Evolutionary conservation across 2,888 invertebrate species (phyloP).

Genomic region (Macrosiphum euphorbiae): DNA sequence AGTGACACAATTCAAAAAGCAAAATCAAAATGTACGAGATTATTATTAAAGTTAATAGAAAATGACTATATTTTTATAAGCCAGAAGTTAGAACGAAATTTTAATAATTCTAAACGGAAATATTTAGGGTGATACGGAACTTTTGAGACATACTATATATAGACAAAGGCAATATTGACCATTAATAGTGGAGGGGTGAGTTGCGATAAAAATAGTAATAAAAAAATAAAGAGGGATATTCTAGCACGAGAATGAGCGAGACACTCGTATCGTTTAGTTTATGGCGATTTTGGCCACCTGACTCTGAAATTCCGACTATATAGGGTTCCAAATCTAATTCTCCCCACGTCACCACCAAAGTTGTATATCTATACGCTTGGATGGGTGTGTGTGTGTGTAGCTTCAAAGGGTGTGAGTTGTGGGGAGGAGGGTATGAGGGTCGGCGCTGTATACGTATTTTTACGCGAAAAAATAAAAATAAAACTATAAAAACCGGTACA

Average conservation of each 20-base stretch:
- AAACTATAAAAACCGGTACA: conserved; percentile 62
- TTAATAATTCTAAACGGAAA: background rate
- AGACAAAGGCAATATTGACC: background rate
- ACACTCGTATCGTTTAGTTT: conserved; percentile 49
- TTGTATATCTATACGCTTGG: background rate
- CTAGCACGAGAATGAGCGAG: background rate
- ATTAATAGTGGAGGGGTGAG: background rate
- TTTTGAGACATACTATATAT: background rate
- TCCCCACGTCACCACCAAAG: background rate
- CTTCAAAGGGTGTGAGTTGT: background rate
- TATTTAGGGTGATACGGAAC: background rate
- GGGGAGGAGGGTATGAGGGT: background rate
- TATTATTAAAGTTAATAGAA: too few relatives aligned
- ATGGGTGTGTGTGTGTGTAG: background rate
- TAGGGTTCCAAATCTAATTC: conserved; percentile 45
- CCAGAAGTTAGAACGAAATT: too few relatives aligned
- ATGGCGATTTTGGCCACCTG: conserved; percentile 56
- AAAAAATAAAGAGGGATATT: background rate
- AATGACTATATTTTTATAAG: too few relatives aligned
- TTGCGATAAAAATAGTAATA: background rate
- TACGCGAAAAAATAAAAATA: conserved; percentile 9
- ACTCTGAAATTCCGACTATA: conserved; percentile 25
- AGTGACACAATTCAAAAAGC: too few relatives aligned
- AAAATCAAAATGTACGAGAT: too few relatives aligned
- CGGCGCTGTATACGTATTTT: conserved; percentile 2